Conservation (phyloP, 2,113 vertebrate genomes). For the Ceuthmochares aereus region DNA sequence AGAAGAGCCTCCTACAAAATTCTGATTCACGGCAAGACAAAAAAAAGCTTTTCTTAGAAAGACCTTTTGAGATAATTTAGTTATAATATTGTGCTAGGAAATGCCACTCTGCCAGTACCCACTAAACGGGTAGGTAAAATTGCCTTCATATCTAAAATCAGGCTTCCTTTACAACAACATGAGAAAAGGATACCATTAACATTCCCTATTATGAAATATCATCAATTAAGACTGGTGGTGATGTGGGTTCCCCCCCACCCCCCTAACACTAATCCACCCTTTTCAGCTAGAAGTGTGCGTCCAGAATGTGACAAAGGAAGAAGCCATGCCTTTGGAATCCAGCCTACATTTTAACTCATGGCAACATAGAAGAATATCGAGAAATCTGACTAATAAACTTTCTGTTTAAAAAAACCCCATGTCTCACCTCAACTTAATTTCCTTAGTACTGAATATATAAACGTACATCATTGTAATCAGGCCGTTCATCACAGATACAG, state of each 20-base stretch:
- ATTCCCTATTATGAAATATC: neutral
- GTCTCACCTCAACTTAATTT: neutral
- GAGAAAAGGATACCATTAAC: no score
- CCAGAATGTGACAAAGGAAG: neutral
- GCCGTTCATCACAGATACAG: neutral
- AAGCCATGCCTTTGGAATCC: neutral
- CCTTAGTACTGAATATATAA: neutral
- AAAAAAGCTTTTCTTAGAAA: neutral
- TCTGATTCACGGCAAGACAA: neutral
- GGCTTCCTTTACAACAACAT: no score
- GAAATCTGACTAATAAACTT: neutral
- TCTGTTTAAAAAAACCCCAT: neutral
- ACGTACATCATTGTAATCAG: neutral
- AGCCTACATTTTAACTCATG: neutral
- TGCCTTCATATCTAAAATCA: no score
- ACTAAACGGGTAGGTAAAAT: neutral
- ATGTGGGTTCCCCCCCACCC: neutral
- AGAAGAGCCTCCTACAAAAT: neutral
- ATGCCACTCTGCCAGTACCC: neutral
- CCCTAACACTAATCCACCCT: neutral
- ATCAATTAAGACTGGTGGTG: neutral
- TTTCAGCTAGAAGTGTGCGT: neutral
- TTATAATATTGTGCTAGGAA: neutral
- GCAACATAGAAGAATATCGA: neutral
- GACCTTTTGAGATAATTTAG: neutral